Evolutionary conservation across 2,888 invertebrate genomes (phyloP), one percentile per base, ranked within the genome.

Genomic region (Drosophila robusta): DNA sequence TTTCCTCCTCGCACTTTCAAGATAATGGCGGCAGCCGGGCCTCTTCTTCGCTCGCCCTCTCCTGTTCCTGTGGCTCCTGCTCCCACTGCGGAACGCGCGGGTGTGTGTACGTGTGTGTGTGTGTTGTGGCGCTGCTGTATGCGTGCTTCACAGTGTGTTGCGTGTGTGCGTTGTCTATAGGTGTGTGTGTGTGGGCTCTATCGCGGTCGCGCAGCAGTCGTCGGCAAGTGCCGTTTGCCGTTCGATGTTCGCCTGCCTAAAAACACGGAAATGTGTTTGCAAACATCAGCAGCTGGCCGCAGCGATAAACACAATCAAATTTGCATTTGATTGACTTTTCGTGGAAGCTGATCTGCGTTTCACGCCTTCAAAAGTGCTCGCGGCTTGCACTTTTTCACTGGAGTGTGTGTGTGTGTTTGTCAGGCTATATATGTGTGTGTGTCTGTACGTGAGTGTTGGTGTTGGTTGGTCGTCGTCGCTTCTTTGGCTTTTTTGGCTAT

Each of bases 381-480:
- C 77, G 74, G 80, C 80, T 80, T 80, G 80, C 83, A 80, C 66
- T 82, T 80, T 78, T 80, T 80, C 83, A 80, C 80, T 82, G 79
- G 72, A 75, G 75, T 49, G 42, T 73, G 45, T 32, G 41, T 51
- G 14, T 34, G 22, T 46, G 39, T 51, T 32, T 41, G 57, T 63
- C 46, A 39, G 63, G 62, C 47, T 57, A 44, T 54, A 54, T 69
- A 34, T 68, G 57, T 60, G 36, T 69, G 62, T 76, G 49, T 67
- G 63, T 41, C 18, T 18, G 18, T 18, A 18, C 26, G 26, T 11
- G 11, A 47, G 72, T 67, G 38, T 71, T 56, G 14, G 70, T 26
- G 26, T 61, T 67, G 54, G 71, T 70, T 65, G 69, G 63, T 71
- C 73, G 75, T 72, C 72, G 75, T 82, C 72, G 84, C 82, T 87